These are phyloP conservation scores for Heterodera carotae DNA, from an alignment of 1,140 invertebrate genomes.

Conservation along the genomic window DNA sequence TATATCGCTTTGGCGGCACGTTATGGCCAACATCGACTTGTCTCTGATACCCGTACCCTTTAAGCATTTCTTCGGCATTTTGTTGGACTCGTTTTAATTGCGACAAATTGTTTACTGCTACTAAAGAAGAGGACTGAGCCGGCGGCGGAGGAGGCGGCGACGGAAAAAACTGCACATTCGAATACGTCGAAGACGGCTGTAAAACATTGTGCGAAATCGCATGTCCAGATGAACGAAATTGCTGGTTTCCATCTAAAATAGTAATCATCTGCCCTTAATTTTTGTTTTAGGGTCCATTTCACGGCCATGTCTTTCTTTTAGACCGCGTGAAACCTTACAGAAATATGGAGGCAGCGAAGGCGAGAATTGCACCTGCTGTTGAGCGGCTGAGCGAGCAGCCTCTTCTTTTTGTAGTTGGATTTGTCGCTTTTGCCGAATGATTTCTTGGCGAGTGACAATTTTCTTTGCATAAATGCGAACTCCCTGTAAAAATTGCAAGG, in stretches of 20 bases:
- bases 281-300: no score
- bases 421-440: constrained; percentile 29
- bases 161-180: background rate
- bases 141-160: constrained; percentile 5
- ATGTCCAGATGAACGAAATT: background rate
- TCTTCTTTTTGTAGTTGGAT: constrained; percentile 22
- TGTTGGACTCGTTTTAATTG: background rate
- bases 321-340: no score
- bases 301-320: no score
- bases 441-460: constrained; percentile 21
- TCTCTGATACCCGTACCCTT: constrained; percentile 24
- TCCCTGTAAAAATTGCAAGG: constrained; percentile 23
- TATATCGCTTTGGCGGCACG: background rate
- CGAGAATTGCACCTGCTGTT: background rate
- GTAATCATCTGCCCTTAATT: no score
- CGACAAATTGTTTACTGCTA: background rate
- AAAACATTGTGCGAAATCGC: background rate
- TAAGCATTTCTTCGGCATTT: constrained; percentile 24
- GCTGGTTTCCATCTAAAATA: background rate
- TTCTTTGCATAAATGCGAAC: constrained; percentile 27
- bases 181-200: background rate
- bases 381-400: background rate
- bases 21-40: background rate
- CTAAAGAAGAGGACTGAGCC: background rate
- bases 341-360: background rate